A percentile compares a stretch with the other conserved stretches of the same genome.
Conservation (phyloP, 2,797 vertebrate genomes). For the Bradypodion pumilum region DNA sequence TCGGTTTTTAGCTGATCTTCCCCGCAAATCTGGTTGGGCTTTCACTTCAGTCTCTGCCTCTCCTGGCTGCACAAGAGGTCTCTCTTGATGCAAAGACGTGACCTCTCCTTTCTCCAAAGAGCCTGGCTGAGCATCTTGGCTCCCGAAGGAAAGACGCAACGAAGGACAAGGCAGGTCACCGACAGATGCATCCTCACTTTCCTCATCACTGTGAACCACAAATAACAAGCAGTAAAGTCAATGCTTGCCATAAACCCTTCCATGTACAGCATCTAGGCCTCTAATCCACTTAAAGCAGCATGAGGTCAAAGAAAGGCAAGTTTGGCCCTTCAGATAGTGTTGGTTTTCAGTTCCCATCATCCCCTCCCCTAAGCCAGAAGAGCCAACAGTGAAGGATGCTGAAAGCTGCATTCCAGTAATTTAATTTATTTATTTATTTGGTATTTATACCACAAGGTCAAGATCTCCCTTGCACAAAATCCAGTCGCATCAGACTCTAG, state of each 20-base stretch:
- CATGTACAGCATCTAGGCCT: too few species aligned
- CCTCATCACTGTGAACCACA: constrained; percentile 62
- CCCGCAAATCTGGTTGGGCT: neutral
- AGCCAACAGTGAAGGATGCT: too few species aligned
- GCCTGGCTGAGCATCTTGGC: neutral
- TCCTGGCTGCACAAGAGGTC: neutral
- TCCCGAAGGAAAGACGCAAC: neutral
- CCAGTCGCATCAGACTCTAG: too few species aligned
- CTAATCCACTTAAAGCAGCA: neutral
- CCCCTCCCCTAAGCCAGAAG: too few species aligned
- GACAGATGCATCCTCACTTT: constrained; percentile 29
- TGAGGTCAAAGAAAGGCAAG: too few species aligned
- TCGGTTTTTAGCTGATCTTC: neutral
- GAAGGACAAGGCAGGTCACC: constrained; percentile 17
- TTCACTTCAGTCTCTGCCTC: neutral
- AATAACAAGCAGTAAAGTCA: neutral
- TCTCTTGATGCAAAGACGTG: neutral
- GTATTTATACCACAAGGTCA: too few species aligned
- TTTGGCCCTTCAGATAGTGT: too few species aligned
- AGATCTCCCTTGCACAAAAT: too few species aligned
- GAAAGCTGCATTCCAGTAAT: too few species aligned
- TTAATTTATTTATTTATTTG: too few species aligned
- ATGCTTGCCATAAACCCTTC: neutral
- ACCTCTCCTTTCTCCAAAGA: neutral
- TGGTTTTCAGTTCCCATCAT: too few species aligned